phyloP scores from a whole-genome alignment of 1,140 invertebrate genomes.

The Papilio polytes region DNA sequence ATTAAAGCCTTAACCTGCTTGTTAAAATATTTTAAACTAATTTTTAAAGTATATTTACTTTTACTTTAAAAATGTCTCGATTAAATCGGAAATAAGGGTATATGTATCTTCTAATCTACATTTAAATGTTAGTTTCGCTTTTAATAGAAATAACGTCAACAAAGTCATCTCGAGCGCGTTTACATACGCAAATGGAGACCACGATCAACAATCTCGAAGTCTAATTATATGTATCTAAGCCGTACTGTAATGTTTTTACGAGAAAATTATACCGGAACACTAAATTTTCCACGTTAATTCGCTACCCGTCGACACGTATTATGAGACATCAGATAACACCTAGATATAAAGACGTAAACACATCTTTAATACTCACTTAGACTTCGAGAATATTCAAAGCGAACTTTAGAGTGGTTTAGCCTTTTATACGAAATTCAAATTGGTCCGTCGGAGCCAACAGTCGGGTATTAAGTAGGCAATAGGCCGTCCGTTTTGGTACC shows the following conservation, averaged over 20 bases:
- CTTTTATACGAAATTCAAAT: slow-evolving; percentile 64
- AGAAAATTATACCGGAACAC: slow-evolving; percentile 36
- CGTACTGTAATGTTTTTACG: slow-evolving; percentile 38
- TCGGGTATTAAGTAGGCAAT: slow-evolving; percentile 53
- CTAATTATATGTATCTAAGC: slow-evolving; percentile 37
- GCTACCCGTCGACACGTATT: slow-evolving; percentile 41
- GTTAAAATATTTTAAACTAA: no score
- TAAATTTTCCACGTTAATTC: slow-evolving; percentile 33
- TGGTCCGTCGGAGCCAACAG: slow-evolving; percentile 49
- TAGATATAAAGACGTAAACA: slow-evolving; percentile 42
- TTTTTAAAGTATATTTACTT: no score
- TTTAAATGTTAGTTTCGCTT: slow-evolving; percentile 28
- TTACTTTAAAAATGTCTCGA: background rate
- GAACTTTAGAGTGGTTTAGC: slow-evolving; percentile 52
- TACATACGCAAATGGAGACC: slow-evolving; percentile 33
- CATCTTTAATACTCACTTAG: slow-evolving; percentile 39
- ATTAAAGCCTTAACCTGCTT: no score
- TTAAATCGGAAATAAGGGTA: slow-evolving; percentile 22
- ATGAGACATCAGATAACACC: slow-evolving; percentile 41
- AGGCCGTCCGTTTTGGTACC: slow-evolving; percentile 51
- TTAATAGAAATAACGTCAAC: slow-evolving; percentile 31
- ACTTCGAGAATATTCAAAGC: slow-evolving; percentile 42
- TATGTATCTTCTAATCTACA: slow-evolving; percentile 16
- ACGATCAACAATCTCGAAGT: slow-evolving; percentile 42
- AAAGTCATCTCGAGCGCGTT: slow-evolving; percentile 30